Evolutionary conservation across 92 coral and sea anemone genomes (phyloP).

Genomic region (Zoanthus solanderi): DNA sequence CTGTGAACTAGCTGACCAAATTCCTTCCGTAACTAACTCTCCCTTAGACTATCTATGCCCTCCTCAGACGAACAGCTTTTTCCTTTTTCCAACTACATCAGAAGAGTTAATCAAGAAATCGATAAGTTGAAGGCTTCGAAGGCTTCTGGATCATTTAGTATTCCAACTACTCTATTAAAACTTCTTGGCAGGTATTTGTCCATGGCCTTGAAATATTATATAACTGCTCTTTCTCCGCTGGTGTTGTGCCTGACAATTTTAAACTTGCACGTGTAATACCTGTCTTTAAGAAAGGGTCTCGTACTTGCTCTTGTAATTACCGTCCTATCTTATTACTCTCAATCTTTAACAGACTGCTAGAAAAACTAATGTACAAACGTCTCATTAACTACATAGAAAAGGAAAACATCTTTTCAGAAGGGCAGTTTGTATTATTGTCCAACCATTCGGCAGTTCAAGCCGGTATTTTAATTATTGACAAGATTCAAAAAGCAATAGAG

Average conservation of each 20-base stretch:
- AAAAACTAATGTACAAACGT: slow-evolving; percentile 54
- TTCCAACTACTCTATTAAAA: no score
- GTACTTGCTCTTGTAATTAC: slow-evolving; percentile 26
- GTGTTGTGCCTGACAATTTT: background rate
- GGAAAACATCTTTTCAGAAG: slow-evolving; percentile 24
- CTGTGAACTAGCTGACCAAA: slow-evolving; percentile 6
- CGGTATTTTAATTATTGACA: no score
- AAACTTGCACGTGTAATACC: background rate
- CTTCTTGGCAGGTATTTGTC: background rate
- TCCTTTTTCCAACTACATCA: background rate
- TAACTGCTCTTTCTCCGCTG: background rate
- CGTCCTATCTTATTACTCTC: slow-evolving; percentile 46
- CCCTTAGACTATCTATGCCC: slow-evolving; percentile 2
- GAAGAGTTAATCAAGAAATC: slow-evolving; percentile 24
- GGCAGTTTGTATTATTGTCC: slow-evolving; percentile 68
- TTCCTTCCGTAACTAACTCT: background rate
- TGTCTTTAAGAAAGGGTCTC: no score
- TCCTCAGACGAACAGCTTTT: background rate
- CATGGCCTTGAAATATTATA: slow-evolving; percentile 4
- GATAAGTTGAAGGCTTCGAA: background rate
- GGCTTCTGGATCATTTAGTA: background rate
- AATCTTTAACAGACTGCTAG: slow-evolving; percentile 43
- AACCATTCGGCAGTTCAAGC: no score
- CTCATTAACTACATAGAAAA: no score
- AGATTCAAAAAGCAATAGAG: no score